phyloP scores from a whole-genome alignment of 92 coral and sea anemone species.

The Paragorgia papillata region DNA sequence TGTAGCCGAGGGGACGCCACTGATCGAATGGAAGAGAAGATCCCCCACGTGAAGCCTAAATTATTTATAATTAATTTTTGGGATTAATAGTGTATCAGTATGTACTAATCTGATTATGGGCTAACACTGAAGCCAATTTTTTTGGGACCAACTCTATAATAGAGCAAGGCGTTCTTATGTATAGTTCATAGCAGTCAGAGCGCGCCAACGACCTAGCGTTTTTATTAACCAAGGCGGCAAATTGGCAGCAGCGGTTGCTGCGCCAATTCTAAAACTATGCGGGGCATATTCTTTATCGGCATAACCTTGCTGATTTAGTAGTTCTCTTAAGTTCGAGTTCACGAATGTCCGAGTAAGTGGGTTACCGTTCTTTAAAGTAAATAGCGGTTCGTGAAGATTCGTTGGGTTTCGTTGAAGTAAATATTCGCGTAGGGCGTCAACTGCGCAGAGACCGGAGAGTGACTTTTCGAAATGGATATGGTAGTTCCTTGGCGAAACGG shows the following conservation, averaged over 20 bases:
- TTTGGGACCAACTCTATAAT: not conserved
- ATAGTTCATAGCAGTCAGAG: conserved; percentile 2
- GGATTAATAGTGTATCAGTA: too few relatives aligned
- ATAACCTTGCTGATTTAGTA: not conserved
- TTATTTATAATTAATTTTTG: too few relatives aligned
- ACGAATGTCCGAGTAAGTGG: not conserved
- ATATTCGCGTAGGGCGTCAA: too few relatives aligned
- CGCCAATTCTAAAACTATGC: conserved; percentile 7
- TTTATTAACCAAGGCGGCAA: not conserved
- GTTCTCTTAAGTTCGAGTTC: conserved; percentile 3
- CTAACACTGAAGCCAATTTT: not conserved
- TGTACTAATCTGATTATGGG: too few relatives aligned
- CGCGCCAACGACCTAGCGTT: conserved; percentile 7
- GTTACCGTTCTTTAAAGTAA: not conserved
- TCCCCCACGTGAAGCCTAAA: too few relatives aligned
- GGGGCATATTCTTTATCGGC: not conserved
- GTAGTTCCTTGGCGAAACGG: not conserved
- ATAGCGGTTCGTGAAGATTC: not conserved
- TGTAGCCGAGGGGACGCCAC: too few relatives aligned
- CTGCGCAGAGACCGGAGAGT: not conserved
- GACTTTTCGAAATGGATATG: not conserved
- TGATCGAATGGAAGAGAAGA: too few relatives aligned
- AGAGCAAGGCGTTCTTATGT: not conserved
- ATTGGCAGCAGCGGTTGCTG: not conserved
- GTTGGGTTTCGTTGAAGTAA: not conserved